Evolutionary conservation across 1,140 invertebrate species (phyloP), one percentile per base, ranked within the genome.

Genomic region (Calliphora vicina): DNA sequence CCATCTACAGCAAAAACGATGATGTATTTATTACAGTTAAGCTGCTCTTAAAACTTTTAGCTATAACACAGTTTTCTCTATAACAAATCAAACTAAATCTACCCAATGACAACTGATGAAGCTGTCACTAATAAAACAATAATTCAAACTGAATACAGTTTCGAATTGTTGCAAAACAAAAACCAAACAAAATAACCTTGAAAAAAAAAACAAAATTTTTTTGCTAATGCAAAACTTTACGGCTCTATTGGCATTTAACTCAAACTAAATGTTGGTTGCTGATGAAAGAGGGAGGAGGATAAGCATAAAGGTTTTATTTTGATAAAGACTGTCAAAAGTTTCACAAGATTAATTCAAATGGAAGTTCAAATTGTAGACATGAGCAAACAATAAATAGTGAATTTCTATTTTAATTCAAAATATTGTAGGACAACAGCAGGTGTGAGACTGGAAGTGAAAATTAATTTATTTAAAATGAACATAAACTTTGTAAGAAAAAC

Each of bases 391-490:
- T 57, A n/a, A 17, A 57, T 57, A 57, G 50, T 17, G n/a, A 57
- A 57, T 57, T 17, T 17, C 50, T n/a, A 57, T 35, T 35, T 35
- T 35, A 35, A 35, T 57, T 57, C 45, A 57, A 17, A 50, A 50
- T 42, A 6, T 17, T 29, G 23, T 26, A 73, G 23, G 23, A 23
- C 73, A 50, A 72, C 82, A 82, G 82, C 82, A 82, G 82, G 82
- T 82, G 82, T 23, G 73, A 23, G 61, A 67, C 2, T 23, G 6
- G 4, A 23, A 10, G 20, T 8, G n/a, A 67, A 23, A 12, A 50
- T 29, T 29, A 23, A 76, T 76, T 61, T 27, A 45, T 82, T 35
- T 42, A 3, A 61, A 78, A 82, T 50, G 45, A 57, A 82, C 43
- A 42, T 27, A 29, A 78, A 25, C 45, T 82, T 82, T 42, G 73